Conservation (phyloP, 2,888 invertebrate genomes). For the Athrips mouffetella region DNA sequence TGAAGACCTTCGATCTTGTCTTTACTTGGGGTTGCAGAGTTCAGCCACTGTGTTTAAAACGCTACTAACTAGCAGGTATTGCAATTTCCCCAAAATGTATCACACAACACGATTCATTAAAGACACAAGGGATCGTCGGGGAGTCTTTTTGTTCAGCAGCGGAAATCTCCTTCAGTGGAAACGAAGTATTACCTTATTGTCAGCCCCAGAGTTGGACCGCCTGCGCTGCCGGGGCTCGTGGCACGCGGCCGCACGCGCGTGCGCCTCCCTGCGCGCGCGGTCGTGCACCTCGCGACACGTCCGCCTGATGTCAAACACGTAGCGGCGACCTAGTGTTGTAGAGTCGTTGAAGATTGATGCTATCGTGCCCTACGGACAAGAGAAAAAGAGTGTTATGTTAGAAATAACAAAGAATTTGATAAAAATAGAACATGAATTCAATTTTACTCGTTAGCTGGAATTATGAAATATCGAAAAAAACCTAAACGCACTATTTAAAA, state of each 20-base stretch:
- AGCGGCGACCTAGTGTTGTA: constrained; percentile 90
- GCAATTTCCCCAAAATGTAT: no score
- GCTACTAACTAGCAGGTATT: no score
- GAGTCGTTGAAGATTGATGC: constrained; percentile 94
- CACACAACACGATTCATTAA: no score
- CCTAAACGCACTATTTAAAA: no score
- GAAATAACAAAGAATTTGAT: background rate
- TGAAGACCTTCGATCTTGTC: no score
- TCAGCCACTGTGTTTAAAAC: no score
- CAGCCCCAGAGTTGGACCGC: constrained; percentile 28
- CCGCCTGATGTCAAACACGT: constrained; percentile 93
- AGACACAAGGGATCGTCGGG: no score
- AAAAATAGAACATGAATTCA: background rate
- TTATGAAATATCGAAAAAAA: no score
- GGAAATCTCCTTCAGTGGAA: no score
- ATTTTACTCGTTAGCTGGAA: no score
- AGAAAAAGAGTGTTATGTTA: background rate
- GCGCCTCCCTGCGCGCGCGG: constrained; percentile 87
- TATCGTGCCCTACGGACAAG: constrained; percentile 84
- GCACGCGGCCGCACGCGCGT: constrained; percentile 54
- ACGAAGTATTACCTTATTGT: constrained; percentile 54
- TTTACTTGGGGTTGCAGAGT: no score
- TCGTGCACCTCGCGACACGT: constrained; percentile 95
- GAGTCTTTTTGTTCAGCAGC: no score
- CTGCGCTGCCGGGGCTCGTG: constrained; percentile 22